phyloP scores from a whole-genome alignment of 2,797 vertebrate species.

The Cossypha niveicapilla region DNA sequence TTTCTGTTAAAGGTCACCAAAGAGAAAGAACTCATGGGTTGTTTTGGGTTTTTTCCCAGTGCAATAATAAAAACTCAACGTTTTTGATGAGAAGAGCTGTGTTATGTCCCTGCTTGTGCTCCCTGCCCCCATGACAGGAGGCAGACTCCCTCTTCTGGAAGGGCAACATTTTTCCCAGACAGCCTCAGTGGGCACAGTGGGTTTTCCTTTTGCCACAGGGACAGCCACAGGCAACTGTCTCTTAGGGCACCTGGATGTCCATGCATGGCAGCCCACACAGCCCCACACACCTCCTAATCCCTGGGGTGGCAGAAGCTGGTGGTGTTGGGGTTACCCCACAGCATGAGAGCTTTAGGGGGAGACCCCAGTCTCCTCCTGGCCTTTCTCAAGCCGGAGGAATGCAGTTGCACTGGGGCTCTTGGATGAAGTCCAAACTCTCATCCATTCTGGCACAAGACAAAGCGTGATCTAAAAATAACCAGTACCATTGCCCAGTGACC shows the following conservation, averaged over 20 bases:
- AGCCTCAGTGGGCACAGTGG: neutral
- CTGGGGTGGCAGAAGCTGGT: fast-evolving
- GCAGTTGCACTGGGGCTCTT: neutral
- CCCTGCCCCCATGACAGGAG: neutral
- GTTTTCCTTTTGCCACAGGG: neutral
- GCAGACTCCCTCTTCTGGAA: neutral
- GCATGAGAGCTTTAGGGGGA: neutral
- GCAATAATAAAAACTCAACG: slow-evolving; percentile 45
- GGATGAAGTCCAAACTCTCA: neutral
- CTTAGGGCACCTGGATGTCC: neutral
- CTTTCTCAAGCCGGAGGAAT: neutral
- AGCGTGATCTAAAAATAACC: neutral
- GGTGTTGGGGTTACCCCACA: neutral
- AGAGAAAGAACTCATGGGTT: neutral
- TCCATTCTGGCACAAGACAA: neutral
- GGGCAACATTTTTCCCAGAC: neutral
- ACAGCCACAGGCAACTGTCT: neutral
- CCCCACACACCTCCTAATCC: neutral
- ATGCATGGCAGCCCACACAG: neutral
- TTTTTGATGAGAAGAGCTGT: neutral
- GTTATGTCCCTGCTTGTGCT: neutral
- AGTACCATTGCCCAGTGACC: neutral
- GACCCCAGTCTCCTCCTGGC: neutral
- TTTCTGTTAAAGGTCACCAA: neutral
- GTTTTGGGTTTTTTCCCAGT: neutral